phyloP scores from a whole-genome alignment of 1,140 invertebrate species.

The Cryptotermes secundus region DNA sequence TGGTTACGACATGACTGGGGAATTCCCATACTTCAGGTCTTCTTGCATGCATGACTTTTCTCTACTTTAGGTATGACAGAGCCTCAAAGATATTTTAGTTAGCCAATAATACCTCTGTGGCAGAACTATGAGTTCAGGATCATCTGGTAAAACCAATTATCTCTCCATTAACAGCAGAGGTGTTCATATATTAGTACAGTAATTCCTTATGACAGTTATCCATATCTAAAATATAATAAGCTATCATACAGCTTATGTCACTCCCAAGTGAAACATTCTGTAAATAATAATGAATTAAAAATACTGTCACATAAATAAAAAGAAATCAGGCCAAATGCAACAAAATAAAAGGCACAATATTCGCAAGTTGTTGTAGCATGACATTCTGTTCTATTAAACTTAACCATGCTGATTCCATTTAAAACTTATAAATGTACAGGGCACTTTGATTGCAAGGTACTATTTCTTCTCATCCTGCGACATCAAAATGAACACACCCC shows the following conservation, averaged over 20 bases:
- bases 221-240: not conserved
- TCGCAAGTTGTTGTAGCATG: not conserved
- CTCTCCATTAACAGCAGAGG: not conserved
- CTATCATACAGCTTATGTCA: not conserved
- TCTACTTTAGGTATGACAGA: too few relatives aligned
- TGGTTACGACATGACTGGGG: too few relatives aligned
- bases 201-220: too few relatives aligned
- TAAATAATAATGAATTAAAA: not conserved
- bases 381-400: not conserved
- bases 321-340: too few relatives aligned
- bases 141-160: not conserved
- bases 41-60: too few relatives aligned
- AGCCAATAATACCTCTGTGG: too few relatives aligned
- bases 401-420: too few relatives aligned
- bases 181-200: not conserved
- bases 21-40: too few relatives aligned
- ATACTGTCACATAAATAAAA: not conserved
- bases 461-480: not conserved
- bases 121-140: not conserved
- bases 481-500: slow-evolving; percentile 7
- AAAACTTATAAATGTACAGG: not conserved
- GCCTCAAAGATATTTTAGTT: too few relatives aligned
- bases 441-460: not conserved
- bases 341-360: not conserved
- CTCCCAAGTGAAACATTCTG: not conserved